Percentiles rank a stretch among this genome's conserved stretches.
phyloP scores from a whole-genome alignment of 2,113 vertebrate species.

The Percina caprodes region DNA sequence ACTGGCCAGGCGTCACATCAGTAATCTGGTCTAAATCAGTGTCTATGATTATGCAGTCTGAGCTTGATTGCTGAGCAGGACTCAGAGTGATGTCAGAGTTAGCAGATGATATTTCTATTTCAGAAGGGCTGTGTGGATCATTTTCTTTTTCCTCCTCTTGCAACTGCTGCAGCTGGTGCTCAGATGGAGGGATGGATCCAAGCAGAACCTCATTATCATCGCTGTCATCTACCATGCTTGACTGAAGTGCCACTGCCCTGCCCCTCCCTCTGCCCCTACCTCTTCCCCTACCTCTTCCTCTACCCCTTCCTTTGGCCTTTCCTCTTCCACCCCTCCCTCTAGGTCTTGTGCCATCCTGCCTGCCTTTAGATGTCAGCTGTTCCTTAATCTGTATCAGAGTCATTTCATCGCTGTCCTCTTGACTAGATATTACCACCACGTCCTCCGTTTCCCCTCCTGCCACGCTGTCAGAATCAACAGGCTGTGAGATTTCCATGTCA shows the following conservation, averaged over 20 bases:
- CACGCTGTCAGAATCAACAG: constrained; percentile 6
- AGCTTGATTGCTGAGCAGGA: constrained; percentile 68
- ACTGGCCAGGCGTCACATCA: constrained; percentile 57
- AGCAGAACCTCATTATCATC: constrained; percentile 65
- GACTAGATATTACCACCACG: constrained; percentile 71
- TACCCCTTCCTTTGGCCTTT: constrained; percentile 64
- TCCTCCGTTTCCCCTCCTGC: constrained; percentile 25
- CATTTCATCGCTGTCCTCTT: constrained; percentile 86
- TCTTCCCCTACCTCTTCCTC: constrained; percentile 56
- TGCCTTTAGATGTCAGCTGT: constrained; percentile 60
- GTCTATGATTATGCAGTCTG: constrained; percentile 73
- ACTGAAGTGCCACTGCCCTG: constrained; percentile 70
- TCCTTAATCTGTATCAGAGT: constrained; percentile 84
- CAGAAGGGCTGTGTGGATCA: not conserved
- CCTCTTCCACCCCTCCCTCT: constrained; percentile 54
- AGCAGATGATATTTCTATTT: constrained; percentile 57
- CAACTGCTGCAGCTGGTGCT: constrained; percentile 56
- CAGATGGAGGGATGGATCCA: constrained; percentile 23
- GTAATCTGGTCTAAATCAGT: constrained; percentile 59
- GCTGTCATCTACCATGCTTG: constrained; percentile 29
- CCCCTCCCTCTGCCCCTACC: constrained; percentile 66
- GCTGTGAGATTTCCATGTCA: constrained; percentile 22
- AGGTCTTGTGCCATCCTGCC: constrained; percentile 63
- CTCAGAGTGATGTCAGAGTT: constrained; percentile 67
- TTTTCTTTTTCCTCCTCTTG: constrained; percentile 71